Base-by-base conservation (phyloP, 2,888 invertebrate genomes). In the Slavum lentiscoides region DNA sequence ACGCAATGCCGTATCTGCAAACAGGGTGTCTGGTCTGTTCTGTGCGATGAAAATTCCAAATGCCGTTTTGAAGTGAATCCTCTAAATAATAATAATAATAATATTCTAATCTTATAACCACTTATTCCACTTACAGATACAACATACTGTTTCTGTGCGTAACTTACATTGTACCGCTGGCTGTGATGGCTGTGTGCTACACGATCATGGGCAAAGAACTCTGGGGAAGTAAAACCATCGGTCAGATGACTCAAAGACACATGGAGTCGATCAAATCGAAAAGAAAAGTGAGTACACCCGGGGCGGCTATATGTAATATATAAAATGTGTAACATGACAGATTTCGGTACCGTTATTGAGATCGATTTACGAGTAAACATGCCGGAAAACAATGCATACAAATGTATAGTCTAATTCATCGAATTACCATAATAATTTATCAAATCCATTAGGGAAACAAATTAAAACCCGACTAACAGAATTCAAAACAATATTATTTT, bases 91-190 rank as follows among this genome's bases (percentile, higher is more conserved):
- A 13, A 13, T 15, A 49, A 49, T 49, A 49, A 49, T 49, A 49
- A 21, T 67, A 21, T 21, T 21, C 21, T 7, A 3, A 6, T 15
- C 6, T 23, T 43, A 21, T 1, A 6, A 49, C 9, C 1, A 13
- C 13, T 49, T 49, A 11, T 49, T 49, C 11, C 49, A 13, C 3
- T 49, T 15, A 23, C 85, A 89, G 89, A 77, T 90, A 89, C 85
- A 89, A 88, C 85, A 85, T 89, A 55, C 85, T 88, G 55, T 86
- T 90, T 84, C 85, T 89, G 83, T 84, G 87, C 9, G 84, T 89
- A 49, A 89, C 88, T n/a, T 90, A 90, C 85, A 85, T 89, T 39
- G 84, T 89, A 67, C 90, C 90, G 1, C 86, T 90, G 86, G 84
- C 87, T 8, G 88, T 88, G 5, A 87, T 90, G 86, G 87, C 87